Evolutionary conservation across 2,888 invertebrate species (phyloP), one percentile per base, ranked within the genome.

Genomic region (Nemurella pictetii): DNA sequence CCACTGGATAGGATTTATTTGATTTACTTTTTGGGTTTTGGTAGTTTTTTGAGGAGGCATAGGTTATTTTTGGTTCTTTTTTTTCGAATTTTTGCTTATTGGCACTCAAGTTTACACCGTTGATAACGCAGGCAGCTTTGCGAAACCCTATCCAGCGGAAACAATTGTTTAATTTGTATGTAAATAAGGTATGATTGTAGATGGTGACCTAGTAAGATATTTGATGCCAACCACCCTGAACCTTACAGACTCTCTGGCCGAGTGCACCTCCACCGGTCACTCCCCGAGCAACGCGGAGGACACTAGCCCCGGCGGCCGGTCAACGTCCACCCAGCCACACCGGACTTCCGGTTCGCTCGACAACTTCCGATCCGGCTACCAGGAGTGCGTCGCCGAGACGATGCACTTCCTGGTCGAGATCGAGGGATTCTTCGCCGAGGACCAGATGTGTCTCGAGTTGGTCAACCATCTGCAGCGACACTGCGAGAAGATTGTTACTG

Each of bases 301-400:
- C 7, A 27, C 26, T n/a, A 0, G 28, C 12, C 27, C 35, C 30
- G 87, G 87, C 73, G 87, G 25, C 86, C 86, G 78, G 87, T 87
- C 75, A 86, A 87, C 25, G 32, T 86, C 86, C 9, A 86, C 86
- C 35, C 83, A 85, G 0, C 85, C 86, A n/a, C 85, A 85, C 74
- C 85, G 84, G 86, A 87, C 80, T 81, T 84, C 85, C 84, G 29
- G 84, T 74, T 30, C 81, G 35, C 73, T 90, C 4, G 92, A 93
- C 83, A 92, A 94, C 87, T 97, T 95, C 90, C 93, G 95, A 84
- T 93, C 96, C 26, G 98, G 98, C 0, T 98, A 95, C 91, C 96
- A 96, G 89, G 98, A 98, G 90, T 98, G 98, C 87, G 93, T 96
- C 89, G 95, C 96, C 84, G 98, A 98, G 90, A 95, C 96, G 0